These are phyloP conservation scores for Chalcis sispes DNA, from an alignment of 2,888 invertebrate genomes.

Conservation along the genomic window DNA sequence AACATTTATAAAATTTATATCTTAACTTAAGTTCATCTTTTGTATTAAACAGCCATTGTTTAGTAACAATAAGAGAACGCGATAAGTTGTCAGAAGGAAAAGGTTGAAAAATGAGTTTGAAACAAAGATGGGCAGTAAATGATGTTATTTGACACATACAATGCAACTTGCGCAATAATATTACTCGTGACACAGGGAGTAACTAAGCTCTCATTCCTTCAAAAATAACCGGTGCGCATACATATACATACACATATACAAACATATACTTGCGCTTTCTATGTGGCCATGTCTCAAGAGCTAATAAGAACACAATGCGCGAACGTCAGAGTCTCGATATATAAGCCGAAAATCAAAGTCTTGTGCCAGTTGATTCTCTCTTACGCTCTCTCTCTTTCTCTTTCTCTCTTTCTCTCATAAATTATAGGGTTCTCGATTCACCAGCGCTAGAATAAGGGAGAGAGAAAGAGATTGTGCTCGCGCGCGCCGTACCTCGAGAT, in stretches of 20 bases:
- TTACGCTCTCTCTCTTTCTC: conserved; percentile 17
- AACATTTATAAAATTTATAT: no score
- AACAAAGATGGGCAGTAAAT: no score
- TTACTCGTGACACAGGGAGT: no score
- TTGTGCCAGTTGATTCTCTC: background rate
- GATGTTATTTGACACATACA: no score
- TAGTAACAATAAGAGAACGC: no score
- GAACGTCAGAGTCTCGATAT: conserved; percentile 10
- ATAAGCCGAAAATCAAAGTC: conserved; percentile 54
- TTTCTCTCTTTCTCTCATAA: conserved; percentile 41
- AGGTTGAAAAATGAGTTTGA: no score
- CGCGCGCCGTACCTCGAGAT: background rate
- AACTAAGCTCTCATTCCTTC: background rate
- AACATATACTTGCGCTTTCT: background rate
- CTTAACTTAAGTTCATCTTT: no score
- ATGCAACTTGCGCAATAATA: no score
- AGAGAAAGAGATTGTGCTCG: conserved; percentile 10
- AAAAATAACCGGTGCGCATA: background rate
- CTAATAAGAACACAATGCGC: conserved; percentile 55
- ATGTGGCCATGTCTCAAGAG: conserved; percentile 49
- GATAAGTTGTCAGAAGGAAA: no score
- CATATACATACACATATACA: background rate
- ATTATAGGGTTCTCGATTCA: conserved; percentile 49
- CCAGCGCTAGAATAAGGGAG: conserved; percentile 9
- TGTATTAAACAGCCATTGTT: no score